Evolutionary conservation across 1,140 invertebrate species (phyloP).

Genomic region (Drosophila varians): DNA sequence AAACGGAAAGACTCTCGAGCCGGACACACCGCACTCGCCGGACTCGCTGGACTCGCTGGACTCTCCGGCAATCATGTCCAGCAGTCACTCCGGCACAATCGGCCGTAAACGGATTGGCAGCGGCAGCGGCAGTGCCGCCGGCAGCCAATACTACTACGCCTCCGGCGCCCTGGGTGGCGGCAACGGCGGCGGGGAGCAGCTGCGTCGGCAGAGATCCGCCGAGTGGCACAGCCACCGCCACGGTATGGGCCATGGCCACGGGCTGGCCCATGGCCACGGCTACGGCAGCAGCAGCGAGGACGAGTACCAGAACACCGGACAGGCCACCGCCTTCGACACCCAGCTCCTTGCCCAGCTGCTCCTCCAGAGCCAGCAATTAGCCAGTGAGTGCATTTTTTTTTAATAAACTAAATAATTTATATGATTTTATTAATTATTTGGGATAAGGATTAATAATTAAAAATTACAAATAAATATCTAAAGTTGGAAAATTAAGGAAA

Average conservation of each 20-base stretch:
- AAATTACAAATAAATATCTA: too few species aligned
- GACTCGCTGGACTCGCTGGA: too few species aligned
- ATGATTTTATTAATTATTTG: too few species aligned
- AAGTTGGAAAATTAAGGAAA: too few species aligned
- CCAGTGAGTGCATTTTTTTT: too few species aligned
- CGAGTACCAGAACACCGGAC: constrained; percentile 85
- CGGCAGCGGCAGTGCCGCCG: constrained; percentile 70
- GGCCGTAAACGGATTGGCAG: constrained; percentile 82
- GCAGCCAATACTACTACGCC: constrained; percentile 76
- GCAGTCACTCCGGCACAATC: constrained; percentile 83
- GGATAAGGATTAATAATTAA: too few species aligned
- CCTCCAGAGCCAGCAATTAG: constrained; percentile 85
- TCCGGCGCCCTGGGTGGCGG: constrained; percentile 19
- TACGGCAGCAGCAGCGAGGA: constrained; percentile 85
- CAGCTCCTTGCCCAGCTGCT: constrained; percentile 85
- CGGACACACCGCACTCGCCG: neutral
- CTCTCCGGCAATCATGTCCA: constrained; percentile 58
- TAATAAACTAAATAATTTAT: too few species aligned
- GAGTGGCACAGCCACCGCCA: constrained; percentile 86
- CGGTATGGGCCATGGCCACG: constrained; percentile 70
- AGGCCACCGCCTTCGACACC: constrained; percentile 81
- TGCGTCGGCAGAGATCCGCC: constrained; percentile 86
- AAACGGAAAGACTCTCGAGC: neutral
- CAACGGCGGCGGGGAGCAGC: constrained; percentile 56
- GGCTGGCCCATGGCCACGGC: constrained; percentile 32